Base-by-base conservation (phyloP, 2,888 invertebrate species). In the Plebejus melissa region DNA sequence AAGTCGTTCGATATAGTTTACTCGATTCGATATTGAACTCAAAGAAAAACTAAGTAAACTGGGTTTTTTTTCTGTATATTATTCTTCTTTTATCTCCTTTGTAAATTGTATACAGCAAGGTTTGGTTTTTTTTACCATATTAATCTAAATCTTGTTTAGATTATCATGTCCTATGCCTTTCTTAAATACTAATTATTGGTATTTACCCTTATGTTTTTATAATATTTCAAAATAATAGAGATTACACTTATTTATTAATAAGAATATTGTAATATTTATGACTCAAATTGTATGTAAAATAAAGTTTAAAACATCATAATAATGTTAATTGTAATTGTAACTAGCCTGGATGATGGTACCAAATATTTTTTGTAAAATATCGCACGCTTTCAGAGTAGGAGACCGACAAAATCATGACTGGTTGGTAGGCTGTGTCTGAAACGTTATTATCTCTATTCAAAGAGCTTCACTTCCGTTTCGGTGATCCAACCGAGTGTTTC, bases 371-470 rank as follows among this genome's bases (percentile, higher is more conserved):
- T 16, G 4, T 4, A 7, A 28, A 28, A 60, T 78, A 70, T 79
- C 79, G 78, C 50, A 74, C 65, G 74, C 71, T 79, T 82, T 80
- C 71, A 79, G 77, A 85, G 87, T 87, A 85, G 76, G 28, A 75
- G 78, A 78, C 76, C 75, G 76, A 75, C 81, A 80, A 86, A 87
- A 86, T 84, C 83, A 84, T 80, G 81, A 80, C 81, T 82, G 80
- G 75, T 81, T 81, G 78, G 82, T 79, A 80, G 82, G 84, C 90
- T 91, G 91, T 81, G 82, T 77, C 84, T 91, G 91, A 91, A 91
- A 87, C 82, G 86, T 89, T 91, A 90, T 90, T 90, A 92, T 90
- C 90, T 89, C 80, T 83, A 83, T 84, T 88, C 90, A 91, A 91
- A 91, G 89, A 87, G 84, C 83, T 81, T 88, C 85, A 86, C 85